phyloP scores from a whole-genome alignment of 1,140 invertebrate species.

The Subanguina moxae region DNA sequence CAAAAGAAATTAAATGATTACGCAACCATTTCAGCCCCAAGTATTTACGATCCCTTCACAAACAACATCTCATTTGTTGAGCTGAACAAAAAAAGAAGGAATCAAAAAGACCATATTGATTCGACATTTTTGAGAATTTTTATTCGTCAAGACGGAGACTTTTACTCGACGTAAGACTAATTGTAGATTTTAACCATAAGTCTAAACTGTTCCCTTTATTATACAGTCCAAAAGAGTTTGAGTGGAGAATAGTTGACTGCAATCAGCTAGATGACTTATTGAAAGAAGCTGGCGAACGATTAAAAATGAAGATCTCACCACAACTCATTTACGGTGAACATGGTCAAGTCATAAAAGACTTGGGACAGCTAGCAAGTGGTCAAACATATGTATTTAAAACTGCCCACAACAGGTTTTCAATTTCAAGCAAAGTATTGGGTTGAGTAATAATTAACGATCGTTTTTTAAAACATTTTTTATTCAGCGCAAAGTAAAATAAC shows the following conservation, averaged over 20 bases:
- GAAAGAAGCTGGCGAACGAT: slow-evolving; percentile 6
- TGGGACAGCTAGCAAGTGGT: slow-evolving; percentile 5
- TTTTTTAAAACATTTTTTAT: no score
- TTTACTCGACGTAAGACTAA: background rate
- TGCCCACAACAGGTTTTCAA: no score
- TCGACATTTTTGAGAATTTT: slow-evolving; percentile 7
- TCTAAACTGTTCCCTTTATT: background rate
- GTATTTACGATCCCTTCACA: slow-evolving; percentile 14
- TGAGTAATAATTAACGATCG: no score
- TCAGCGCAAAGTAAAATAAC: no score
- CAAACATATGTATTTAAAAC: slow-evolving; percentile 14
- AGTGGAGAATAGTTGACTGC: slow-evolving; percentile 2
- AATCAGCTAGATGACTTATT: slow-evolving; percentile 6
- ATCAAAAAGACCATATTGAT: background rate
- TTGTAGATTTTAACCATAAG: background rate
- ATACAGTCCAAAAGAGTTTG: slow-evolving; percentile 10
- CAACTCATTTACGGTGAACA: background rate
- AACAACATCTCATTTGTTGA: slow-evolving; percentile 19
- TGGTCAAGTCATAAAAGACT: slow-evolving; percentile 3
- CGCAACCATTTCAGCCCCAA: slow-evolving; percentile 18
- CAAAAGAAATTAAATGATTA: no score
- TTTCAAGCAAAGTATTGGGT: no score
- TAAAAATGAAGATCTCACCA: slow-evolving; percentile 7
- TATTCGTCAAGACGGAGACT: slow-evolving; percentile 17
- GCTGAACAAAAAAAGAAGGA: slow-evolving; percentile 10